phyloP scores from a whole-genome alignment of 2,888 invertebrate genomes.

The Lasioglossum marginatum region DNA sequence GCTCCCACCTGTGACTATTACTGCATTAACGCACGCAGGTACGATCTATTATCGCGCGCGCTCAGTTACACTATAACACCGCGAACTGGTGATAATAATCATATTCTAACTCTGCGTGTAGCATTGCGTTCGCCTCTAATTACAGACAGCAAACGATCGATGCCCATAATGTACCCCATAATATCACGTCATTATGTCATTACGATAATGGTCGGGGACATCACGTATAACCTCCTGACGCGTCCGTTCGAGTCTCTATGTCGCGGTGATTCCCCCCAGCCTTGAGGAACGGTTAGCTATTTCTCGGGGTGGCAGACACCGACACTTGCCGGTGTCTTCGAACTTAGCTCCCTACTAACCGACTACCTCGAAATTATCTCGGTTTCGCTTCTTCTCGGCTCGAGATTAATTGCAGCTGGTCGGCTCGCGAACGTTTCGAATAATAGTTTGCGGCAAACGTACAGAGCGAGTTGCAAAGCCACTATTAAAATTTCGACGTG shows the following conservation, averaged over 20 bases:
- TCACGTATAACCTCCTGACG: constrained; percentile 37
- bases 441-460: neutral
- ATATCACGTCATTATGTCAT: constrained; percentile 69
- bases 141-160: constrained; percentile 73
- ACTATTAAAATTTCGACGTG: neutral
- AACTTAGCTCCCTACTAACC: neutral
- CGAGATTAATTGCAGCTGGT: constrained; percentile 27
- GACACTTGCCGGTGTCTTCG: constrained; percentile 25
- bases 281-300: constrained; percentile 41
- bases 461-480: neutral
- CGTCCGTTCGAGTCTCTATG: constrained; percentile 3
- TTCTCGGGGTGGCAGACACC: constrained; percentile 16
- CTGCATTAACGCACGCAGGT: neutral
- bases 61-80: constrained; percentile 19
- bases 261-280: constrained; percentile 11
- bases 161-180: constrained; percentile 65
- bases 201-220: constrained; percentile 69
- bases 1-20: neutral
- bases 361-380: constrained; percentile 40
- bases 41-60: constrained; percentile 15
- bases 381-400: constrained; percentile 2
- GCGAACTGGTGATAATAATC: constrained; percentile 58
- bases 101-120: constrained; percentile 53
- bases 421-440: constrained; percentile 10
- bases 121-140: constrained; percentile 68